Percentiles rank a stretch among this genome's conserved stretches.
phyloP scores from a whole-genome alignment of 2,888 invertebrate genomes.

The Agriopis leucophaearia region DNA sequence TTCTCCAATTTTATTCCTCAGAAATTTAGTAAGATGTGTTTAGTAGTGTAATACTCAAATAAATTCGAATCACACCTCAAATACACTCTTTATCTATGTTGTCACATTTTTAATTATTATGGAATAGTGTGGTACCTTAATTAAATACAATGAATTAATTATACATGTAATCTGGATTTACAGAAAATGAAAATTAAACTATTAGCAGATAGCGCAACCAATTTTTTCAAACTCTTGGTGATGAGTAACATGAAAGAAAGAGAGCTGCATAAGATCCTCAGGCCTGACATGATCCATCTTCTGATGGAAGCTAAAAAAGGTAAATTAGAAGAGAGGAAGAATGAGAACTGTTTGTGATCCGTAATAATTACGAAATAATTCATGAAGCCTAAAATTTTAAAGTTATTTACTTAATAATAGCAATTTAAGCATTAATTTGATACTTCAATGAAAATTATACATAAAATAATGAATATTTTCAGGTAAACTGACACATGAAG shows the following conservation, averaged over 20 bases:
- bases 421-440: no score
- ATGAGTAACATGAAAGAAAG: conserved; percentile 70
- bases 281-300: conserved; percentile 85
- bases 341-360: neutral
- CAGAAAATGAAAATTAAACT: conserved; percentile 20
- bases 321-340: conserved; percentile 10
- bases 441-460: neutral
- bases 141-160: neutral
- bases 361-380: neutral
- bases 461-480: neutral
- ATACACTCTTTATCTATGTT: neutral
- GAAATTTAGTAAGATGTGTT: neutral
- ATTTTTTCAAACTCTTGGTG: conserved; percentile 69
- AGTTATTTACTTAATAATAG: no score
- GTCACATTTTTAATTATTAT: neutral
- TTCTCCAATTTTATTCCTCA: neutral
- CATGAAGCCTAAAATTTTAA: no score
- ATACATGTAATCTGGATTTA: conserved; percentile 3
- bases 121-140: neutral
- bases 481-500: conserved; percentile 24
- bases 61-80: neutral
- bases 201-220: neutral
- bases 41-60: neutral
- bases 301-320: conserved; percentile 84
- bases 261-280: conserved; percentile 64